These are phyloP conservation scores for Xiphorhynchus elegans DNA, from an alignment of 2,113 vertebrate genomes.

Conservation along the genomic window DNA sequence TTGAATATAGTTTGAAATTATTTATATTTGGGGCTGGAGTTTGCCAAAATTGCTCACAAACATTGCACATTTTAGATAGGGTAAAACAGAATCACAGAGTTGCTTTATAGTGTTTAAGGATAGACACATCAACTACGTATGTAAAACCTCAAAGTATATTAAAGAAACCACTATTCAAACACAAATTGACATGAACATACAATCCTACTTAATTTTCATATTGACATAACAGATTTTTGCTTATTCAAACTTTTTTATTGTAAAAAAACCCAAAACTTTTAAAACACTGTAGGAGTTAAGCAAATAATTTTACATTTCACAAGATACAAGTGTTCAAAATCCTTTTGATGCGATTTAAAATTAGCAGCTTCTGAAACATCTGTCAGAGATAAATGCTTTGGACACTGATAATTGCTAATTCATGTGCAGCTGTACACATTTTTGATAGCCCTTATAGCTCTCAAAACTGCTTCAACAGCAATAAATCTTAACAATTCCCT, in stretches of 20 bases:
- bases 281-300: neutral
- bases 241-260: neutral
- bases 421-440: conserved; percentile 57
- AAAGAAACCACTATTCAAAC: neutral
- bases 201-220: neutral
- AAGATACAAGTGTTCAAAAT: neutral
- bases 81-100: neutral
- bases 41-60: neutral
- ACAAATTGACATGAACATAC: neutral
- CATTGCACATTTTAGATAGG: neutral
- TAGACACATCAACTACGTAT: neutral
- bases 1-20: neutral
- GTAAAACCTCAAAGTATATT: neutral
- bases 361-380: conserved; percentile 56
- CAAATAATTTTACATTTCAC: conserved; percentile 19
- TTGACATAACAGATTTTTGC: neutral
- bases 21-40: neutral
- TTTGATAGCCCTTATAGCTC: conserved; percentile 29
- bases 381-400: conserved; percentile 36
- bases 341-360: conserved; percentile 35
- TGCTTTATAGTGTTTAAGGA: neutral
- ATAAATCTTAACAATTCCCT: conserved; percentile 10
- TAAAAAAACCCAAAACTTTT: neutral
- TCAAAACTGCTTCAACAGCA: conserved; percentile 26
- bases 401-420: conserved; percentile 58